These are phyloP conservation scores for Perithous albicinctus DNA, from an alignment of 2,888 invertebrate species.

Conservation along the genomic window DNA sequence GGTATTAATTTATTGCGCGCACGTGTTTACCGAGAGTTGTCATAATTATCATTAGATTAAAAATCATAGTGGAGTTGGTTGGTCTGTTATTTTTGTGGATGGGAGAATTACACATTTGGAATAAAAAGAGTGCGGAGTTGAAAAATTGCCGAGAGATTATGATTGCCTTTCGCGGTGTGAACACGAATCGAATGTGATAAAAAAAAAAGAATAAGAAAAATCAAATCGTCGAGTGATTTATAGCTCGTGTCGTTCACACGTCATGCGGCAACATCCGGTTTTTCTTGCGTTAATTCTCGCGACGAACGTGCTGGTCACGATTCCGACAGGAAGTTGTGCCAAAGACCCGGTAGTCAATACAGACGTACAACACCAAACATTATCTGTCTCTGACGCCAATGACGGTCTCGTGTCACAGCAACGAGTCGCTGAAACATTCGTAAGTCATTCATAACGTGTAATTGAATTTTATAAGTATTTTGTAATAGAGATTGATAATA, in stretches of 20 bases:
- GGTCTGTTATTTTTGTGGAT: neutral
- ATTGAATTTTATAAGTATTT: neutral
- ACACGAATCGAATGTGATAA: constrained; percentile 5
- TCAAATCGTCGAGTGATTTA: neutral
- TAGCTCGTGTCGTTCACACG: constrained; percentile 20
- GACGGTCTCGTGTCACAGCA: neutral
- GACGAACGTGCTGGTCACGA: constrained; percentile 56
- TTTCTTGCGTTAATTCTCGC: constrained; percentile 35
- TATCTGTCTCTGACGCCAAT: constrained; percentile 40
- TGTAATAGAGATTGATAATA: neutral
- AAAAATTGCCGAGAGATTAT: constrained; percentile 25
- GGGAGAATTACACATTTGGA: neutral
- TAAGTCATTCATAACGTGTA: constrained; percentile 39
- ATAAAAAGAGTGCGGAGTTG: constrained; percentile 31
- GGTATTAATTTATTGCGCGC: neutral
- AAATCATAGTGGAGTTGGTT: neutral
- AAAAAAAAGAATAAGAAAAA: neutral
- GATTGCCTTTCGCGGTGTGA: constrained; percentile 34
- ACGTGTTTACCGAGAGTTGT: neutral
- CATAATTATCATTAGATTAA: constrained; percentile 20
- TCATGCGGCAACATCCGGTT: constrained; percentile 47
- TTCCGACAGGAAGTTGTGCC: constrained; percentile 60
- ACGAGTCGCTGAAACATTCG: constrained; percentile 54
- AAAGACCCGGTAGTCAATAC: constrained; percentile 37
- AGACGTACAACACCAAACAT: constrained; percentile 13